phyloP scores from a whole-genome alignment of 2,113 vertebrate genomes.

The Hydropotes inermis region DNA sequence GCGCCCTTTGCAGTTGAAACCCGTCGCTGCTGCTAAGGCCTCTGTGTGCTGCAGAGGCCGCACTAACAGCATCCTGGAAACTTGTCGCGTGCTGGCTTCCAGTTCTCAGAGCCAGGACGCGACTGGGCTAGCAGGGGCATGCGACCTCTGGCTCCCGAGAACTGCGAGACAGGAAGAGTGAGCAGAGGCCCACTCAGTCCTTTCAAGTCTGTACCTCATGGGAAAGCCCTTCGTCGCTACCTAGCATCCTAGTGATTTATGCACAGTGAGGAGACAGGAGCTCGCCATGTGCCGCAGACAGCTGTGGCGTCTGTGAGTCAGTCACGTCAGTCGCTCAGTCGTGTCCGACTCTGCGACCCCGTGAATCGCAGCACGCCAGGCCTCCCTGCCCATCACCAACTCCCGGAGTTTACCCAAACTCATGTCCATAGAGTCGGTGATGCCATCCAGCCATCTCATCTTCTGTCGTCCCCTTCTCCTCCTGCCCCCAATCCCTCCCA shows the following conservation, averaged over 20 bases:
- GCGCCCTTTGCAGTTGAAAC: neutral
- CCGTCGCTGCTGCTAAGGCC: neutral
- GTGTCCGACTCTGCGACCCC: fast-evolving
- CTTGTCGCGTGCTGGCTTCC: neutral
- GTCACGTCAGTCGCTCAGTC: neutral
- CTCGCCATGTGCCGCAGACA: neutral
- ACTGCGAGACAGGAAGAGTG: neutral
- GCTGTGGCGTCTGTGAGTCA: neutral
- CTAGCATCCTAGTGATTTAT: neutral
- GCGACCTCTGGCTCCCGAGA: neutral
- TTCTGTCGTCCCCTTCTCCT: neutral
- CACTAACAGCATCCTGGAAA: neutral
- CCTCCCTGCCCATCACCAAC: neutral
- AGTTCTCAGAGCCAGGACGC: neutral
- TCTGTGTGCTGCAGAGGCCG: neutral
- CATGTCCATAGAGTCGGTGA: fast-evolving
- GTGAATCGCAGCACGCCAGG: fast-evolving
- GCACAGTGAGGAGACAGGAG: neutral
- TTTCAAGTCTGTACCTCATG: neutral
- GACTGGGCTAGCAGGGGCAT: neutral
- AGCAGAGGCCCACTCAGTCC: neutral
- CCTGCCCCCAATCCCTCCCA: neutral
- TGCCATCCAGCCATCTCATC: neutral
- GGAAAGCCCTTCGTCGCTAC: neutral
- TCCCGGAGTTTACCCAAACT: fast-evolving